Base-by-base conservation (phyloP, 2,888 invertebrate species). In the Tenodera sinensis region DNA sequence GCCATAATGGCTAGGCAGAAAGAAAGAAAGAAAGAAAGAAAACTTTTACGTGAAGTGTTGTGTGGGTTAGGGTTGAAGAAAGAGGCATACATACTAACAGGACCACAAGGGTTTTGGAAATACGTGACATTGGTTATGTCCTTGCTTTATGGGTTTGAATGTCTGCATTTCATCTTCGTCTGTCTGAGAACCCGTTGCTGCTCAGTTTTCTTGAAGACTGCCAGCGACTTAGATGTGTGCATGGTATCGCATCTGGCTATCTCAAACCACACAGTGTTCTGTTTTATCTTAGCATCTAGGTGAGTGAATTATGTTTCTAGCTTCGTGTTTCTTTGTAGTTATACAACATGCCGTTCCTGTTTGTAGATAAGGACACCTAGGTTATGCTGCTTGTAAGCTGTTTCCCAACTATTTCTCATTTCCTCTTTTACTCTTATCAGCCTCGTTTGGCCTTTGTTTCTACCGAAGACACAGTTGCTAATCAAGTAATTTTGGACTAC, bases 71-170 rank as follows among this genome's bases (percentile, higher is more conserved):
- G 54, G 42, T 42, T 42, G 42, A 42, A 42, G 42, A 42, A 42
- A 42, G 42, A 42, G 42, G 6, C 54, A 71, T 15, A 20, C 54
- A 14, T 15, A 54, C 54, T 15, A 14, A 20, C 54, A 71, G 4
- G 54, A 20, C 54, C 54, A 71, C 54, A 25, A 71, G 54, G 54
- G 54, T 25, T 71, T 71, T 71, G 15, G 54, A 71, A 14, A 71
- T 20, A 85, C 85, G 42, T 85, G 85, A 85, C 85, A 85, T 85
- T 85, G 85, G 85, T 85, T 54, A 85, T 85, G 47, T n/a, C 28
- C 42, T 85, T 54, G 47, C 47, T 85, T 85, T 85, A 85, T 85
- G 42, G 47, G 54, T 71, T 20, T 71, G 54, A 71, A 71, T 15
- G 54, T 71, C 54, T 71, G 54, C 54, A 71, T 71, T 71, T 71